Evolutionary conservation across 2,797 vertebrate genomes (phyloP), one percentile per base, ranked within the genome.

Genomic region (Melanotaenia nigrans): DNA sequence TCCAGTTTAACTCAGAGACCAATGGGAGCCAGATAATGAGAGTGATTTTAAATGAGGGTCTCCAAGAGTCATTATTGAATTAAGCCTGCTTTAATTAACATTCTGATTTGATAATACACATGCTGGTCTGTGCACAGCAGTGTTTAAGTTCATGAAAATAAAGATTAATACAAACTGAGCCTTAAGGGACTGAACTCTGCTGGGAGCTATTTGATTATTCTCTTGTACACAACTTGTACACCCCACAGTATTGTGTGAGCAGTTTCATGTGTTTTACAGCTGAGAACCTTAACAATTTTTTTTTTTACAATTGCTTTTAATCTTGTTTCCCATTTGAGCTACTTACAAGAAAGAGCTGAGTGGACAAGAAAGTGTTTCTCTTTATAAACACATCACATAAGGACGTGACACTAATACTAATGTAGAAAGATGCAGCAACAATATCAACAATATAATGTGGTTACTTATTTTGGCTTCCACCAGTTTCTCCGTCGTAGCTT

Each of bases 1-100:
- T 80, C 85, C 87, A 68, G 74, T 40, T 61, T 68, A 62, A 83
- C 81, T 78, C 62, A 5, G 65, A 84, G 87, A 88, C 86, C 86
- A 85, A 73, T 66, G 11, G 83, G 84, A 91, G 89, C 86, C 85
- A 79, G 73, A 85, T 91, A 91, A 90, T 90, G 85, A 87, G 86
- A 78, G 70, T 55, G 75, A 71, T 83, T 85, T 82, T 87, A 81
- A 88, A 84, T 68, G 65, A 88, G 80, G 73, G 71, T 75, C 71
- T 86, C 71, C 63, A 32, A 70, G 78, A 56, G 49, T 83, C 80
- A 85, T 87, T 86, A 89, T 77, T 89, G 75, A 89, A 90, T 91
- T 85, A 88, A 89, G 81, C 45, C 82, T 3, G 36, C 68, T 88
- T 92, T 89, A 89, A 90, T 89, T 87, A 82, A 72, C 83, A 75